Evolutionary conservation across 1,140 invertebrate species (phyloP).

Genomic region (Whitmania pigra): DNA sequence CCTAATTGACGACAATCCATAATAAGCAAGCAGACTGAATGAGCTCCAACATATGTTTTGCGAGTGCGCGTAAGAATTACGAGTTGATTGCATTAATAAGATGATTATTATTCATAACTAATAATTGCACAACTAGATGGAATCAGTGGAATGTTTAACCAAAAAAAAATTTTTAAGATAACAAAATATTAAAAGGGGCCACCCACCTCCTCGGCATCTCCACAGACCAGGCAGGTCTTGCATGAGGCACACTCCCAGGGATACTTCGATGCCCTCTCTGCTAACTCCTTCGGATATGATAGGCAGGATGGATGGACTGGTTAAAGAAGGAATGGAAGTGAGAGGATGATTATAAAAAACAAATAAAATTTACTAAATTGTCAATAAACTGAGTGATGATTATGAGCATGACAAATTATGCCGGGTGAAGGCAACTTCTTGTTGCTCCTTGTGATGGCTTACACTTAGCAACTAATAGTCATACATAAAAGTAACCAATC

Average conservation of each 20-base stretch:
- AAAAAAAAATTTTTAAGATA: too few relatives aligned
- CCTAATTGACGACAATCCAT: too few relatives aligned
- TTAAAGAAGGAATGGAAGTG: constrained; percentile 4
- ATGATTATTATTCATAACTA: too few relatives aligned
- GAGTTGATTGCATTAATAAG: too few relatives aligned
- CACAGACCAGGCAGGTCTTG: constrained; percentile 43
- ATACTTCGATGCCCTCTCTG: constrained; percentile 33
- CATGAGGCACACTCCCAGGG: constrained; percentile 45
- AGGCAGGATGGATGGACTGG: constrained; percentile 46
- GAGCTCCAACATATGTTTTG: too few relatives aligned
- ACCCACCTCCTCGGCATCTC: constrained; percentile 32
- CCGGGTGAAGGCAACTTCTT: too few relatives aligned
- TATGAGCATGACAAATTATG: too few relatives aligned
- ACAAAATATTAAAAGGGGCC: too few relatives aligned
- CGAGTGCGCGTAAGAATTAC: too few relatives aligned
- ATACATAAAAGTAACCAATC: neutral
- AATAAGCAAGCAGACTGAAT: too few relatives aligned
- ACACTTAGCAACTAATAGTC: neutral
- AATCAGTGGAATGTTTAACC: too few relatives aligned
- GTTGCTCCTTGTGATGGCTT: neutral
- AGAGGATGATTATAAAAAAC: neutral
- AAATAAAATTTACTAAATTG: neutral
- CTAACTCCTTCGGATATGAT: constrained; percentile 39
- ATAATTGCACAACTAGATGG: too few relatives aligned
- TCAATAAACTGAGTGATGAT: neutral